phyloP scores from a whole-genome alignment of 2,113 vertebrate genomes.

The Athene cunicularia region DNA sequence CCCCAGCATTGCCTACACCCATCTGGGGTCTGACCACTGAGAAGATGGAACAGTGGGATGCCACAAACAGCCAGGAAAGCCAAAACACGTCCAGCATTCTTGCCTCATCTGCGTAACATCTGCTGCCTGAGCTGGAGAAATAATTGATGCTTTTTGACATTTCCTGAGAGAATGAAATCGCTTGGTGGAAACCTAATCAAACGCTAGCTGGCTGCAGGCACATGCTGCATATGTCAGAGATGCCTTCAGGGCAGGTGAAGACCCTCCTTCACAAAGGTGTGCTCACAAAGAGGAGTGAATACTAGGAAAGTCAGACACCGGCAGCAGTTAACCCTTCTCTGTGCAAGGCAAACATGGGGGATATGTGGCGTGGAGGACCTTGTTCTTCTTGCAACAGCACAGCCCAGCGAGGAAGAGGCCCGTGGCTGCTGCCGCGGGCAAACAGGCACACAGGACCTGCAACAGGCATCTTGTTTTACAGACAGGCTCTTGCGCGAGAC shows the following conservation, averaged over 20 bases:
- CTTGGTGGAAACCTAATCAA: not conserved
- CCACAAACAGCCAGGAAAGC: not conserved
- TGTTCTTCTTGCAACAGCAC: not conserved
- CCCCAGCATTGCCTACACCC: not conserved
- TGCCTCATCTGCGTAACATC: not conserved
- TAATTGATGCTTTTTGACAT: slow-evolving; percentile 28
- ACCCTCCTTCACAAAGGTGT: not conserved
- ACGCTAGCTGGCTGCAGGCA: not conserved
- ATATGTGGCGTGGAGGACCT: fast-evolving
- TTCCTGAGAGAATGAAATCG: not conserved
- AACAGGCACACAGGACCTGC: fast-evolving
- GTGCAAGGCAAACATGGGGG: not conserved
- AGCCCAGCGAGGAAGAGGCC: not conserved
- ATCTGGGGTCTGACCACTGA: not conserved
- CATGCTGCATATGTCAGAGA: not conserved
- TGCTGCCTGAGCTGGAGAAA: not conserved
- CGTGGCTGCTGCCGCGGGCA: not conserved
- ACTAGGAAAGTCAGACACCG: not conserved
- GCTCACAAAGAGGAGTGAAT: not conserved
- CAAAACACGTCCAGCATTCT: not conserved
- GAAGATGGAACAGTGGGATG: not conserved
- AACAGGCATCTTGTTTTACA: not conserved
- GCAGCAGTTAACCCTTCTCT: not conserved
- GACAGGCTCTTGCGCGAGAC: not conserved
- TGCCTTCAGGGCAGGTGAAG: not conserved